phyloP scores from a whole-genome alignment of 2,113 vertebrate species.

The Orientallactaga bullata region DNA sequence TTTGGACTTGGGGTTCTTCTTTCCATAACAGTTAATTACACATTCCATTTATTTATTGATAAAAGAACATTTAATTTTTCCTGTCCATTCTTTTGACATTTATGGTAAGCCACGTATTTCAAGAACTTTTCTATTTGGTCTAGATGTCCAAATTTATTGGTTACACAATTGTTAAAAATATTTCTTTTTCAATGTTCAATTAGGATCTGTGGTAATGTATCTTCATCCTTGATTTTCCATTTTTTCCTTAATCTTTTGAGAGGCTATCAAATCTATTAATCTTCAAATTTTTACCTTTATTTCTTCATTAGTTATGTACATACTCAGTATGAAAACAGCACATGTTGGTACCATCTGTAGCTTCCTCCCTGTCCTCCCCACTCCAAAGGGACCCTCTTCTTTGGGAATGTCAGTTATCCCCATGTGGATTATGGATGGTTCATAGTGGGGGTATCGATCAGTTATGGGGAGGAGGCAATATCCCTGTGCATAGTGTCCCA shows the following conservation, averaged over 20 bases:
- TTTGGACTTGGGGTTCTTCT: background rate
- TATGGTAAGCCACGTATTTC: background rate
- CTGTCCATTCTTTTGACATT: background rate
- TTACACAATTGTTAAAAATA: background rate
- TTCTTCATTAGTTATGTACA: too few species aligned
- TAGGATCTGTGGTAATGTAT: background rate
- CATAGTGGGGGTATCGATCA: too few species aligned
- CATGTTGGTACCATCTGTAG: too few species aligned
- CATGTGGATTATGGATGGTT: too few species aligned
- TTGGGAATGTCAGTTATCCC: too few species aligned
- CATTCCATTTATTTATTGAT: background rate
- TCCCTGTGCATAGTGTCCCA: too few species aligned
- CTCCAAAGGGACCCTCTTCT: too few species aligned
- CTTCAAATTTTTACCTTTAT: too few species aligned
- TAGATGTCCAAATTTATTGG: background rate
- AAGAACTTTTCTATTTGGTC: background rate
- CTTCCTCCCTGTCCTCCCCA: too few species aligned
- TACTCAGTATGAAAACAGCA: too few species aligned
- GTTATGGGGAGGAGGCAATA: too few species aligned
- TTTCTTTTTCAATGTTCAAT: background rate
- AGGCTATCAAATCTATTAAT: background rate
- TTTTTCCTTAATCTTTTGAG: background rate
- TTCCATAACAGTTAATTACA: background rate
- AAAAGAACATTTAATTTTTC: background rate
- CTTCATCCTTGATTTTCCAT: background rate